Percentiles rank a stretch among this genome's conserved stretches.
These are phyloP conservation scores for Falco rusticolus DNA, from an alignment of 2,797 vertebrate species.

Conservation along the genomic window DNA sequence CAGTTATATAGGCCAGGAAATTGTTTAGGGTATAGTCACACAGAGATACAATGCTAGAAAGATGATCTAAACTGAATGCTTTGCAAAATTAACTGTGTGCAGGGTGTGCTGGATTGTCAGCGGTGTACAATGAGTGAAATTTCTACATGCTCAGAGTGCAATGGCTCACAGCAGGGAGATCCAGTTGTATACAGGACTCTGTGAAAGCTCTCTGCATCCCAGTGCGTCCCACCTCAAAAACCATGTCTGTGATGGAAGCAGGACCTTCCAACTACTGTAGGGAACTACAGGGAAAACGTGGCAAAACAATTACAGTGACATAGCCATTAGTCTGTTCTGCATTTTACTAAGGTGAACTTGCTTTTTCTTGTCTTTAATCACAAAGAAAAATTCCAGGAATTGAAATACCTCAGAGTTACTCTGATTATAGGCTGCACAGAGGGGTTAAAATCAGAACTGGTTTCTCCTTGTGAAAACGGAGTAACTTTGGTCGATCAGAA, in stretches of 20 bases:
- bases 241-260: neutral
- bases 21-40: neutral
- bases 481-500: neutral
- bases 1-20: neutral
- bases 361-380: constrained; percentile 23
- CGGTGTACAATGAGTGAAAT: neutral
- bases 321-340: neutral
- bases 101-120: neutral
- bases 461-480: neutral
- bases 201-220: neutral
- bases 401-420: neutral
- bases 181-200: neutral
- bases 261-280: neutral
- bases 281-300: neutral
- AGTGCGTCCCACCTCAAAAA: neutral
- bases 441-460: neutral
- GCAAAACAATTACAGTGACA: neutral
- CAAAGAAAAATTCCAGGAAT: neutral
- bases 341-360: neutral
- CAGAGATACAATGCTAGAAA: neutral
- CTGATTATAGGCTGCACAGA: neutral
- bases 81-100: neutral
- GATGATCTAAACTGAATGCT: neutral
- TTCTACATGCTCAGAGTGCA: neutral
- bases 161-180: neutral